Evolutionary conservation across 2,113 vertebrate genomes (phyloP).

Genomic region (Psittacara wagleri): DNA sequence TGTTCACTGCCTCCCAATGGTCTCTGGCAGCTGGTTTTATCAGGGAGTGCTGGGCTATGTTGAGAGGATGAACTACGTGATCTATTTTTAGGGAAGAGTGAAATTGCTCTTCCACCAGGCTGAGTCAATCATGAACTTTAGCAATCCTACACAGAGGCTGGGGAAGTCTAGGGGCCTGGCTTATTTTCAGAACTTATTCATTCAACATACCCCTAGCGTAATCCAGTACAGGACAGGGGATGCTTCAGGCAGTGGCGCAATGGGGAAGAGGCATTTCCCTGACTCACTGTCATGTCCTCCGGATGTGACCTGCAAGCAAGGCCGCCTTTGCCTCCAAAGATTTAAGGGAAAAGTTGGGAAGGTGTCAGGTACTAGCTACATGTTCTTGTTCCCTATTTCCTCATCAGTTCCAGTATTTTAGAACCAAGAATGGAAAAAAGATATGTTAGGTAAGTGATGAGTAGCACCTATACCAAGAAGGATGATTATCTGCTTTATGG

Average conservation of each 20-base stretch:
- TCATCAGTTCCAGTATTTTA: neutral
- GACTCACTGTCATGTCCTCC: slow-evolving; percentile 16
- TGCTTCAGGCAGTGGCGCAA: neutral
- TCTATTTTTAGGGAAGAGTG: slow-evolving; percentile 73
- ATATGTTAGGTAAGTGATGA: neutral
- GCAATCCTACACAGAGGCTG: neutral
- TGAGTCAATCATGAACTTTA: slow-evolving; percentile 84
- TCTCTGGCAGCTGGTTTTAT: slow-evolving; percentile 87
- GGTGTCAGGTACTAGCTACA: neutral
- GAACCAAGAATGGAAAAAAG: neutral
- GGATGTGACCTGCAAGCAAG: neutral
- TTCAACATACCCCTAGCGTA: slow-evolving; percentile 6
- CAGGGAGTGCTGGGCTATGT: slow-evolving; percentile 78
- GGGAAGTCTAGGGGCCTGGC: neutral
- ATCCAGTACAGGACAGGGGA: rapidly evolving
- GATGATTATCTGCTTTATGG: neutral
- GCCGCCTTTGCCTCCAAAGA: neutral
- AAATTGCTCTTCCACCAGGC: slow-evolving; percentile 68
- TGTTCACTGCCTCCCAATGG: slow-evolving; percentile 69
- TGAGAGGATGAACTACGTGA: slow-evolving; percentile 76
- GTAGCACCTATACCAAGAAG: neutral
- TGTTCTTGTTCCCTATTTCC: neutral
- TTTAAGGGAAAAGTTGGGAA: neutral
- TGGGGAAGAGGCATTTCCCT: neutral
- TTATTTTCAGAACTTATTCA: slow-evolving; percentile 37